phyloP scores from a whole-genome alignment of 2,113 vertebrate species.

The Hemiscyllium ocellatum region DNA sequence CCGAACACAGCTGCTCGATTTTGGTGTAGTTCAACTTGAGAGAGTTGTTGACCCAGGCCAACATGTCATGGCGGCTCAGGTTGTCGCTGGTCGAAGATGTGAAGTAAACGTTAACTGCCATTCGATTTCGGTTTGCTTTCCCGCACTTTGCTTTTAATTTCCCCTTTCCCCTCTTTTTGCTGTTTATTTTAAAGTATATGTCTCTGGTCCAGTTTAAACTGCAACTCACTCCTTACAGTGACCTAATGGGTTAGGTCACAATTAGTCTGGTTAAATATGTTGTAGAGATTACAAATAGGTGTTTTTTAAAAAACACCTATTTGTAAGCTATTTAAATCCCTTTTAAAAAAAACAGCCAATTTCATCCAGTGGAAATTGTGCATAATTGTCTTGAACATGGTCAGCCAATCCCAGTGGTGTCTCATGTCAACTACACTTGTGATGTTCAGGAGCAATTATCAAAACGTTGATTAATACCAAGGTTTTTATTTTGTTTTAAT shows the following conservation, averaged over 20 bases:
- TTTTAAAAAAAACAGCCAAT: neutral
- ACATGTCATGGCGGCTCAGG: constrained; percentile 37
- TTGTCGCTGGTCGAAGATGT: constrained; percentile 33
- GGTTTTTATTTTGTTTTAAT: too few relatives aligned
- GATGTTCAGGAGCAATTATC: too few relatives aligned
- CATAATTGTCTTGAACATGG: too few relatives aligned
- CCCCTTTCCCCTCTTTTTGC: neutral
- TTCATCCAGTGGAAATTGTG: neutral
- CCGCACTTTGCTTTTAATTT: neutral
- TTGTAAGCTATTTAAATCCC: neutral
- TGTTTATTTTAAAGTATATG: neutral
- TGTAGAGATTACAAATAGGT: neutral
- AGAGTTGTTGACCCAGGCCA: constrained; percentile 35
- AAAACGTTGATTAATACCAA: too few relatives aligned
- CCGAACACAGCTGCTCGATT: constrained; percentile 39
- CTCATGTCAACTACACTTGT: too few relatives aligned
- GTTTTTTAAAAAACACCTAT: neutral
- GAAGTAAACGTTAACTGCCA: constrained; percentile 37
- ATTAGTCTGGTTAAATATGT: neutral
- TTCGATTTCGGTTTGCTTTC: neutral
- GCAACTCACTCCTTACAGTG: neutral
- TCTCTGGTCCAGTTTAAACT: neutral
- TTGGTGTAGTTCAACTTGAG: constrained; percentile 31
- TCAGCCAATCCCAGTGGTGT: neutral
- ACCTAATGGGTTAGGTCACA: constrained; percentile 9